Conservation (phyloP, 2,113 vertebrate genomes). For the Malurus elegans region DNA sequence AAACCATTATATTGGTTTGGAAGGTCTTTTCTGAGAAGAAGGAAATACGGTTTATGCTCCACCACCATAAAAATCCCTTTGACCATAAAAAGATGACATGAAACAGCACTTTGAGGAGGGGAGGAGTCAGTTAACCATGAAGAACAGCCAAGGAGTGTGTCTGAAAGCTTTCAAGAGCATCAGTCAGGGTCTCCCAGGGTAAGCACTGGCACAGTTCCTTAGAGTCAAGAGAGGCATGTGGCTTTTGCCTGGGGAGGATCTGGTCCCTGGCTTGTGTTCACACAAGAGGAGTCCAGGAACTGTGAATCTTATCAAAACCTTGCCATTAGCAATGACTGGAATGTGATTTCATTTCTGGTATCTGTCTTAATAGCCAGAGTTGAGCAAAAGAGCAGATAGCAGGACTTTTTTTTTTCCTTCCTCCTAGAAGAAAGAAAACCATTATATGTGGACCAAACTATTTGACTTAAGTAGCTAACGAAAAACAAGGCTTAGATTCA, state of each 20-base stretch:
- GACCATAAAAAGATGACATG: slow-evolving; percentile 3
- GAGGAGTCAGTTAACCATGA: not conserved
- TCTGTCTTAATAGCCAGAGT: not conserved
- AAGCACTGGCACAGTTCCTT: not conserved
- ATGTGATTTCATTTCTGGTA: not conserved
- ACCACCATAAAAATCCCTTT: not conserved
- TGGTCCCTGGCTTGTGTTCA: not conserved
- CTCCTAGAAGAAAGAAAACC: not conserved
- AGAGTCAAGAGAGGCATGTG: not conserved
- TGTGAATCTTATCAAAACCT: slow-evolving; percentile 11
- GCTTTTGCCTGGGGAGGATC: not conserved
- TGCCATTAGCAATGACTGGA: not conserved
- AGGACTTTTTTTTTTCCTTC: not conserved
- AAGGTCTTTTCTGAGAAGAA: not conserved
- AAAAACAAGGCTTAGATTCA: not conserved
- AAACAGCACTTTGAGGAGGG: not conserved
- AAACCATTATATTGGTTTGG: not conserved
- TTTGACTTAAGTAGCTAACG: not conserved
- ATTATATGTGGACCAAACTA: not conserved
- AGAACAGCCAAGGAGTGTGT: not conserved
- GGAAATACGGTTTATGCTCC: not conserved
- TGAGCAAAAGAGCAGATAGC: not conserved
- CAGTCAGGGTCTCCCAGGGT: not conserved
- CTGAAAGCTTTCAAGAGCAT: slow-evolving; percentile 11
- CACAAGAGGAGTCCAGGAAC: not conserved